phyloP scores from a whole-genome alignment of 2,888 invertebrate species.

The Trileptium ribeirensis region DNA sequence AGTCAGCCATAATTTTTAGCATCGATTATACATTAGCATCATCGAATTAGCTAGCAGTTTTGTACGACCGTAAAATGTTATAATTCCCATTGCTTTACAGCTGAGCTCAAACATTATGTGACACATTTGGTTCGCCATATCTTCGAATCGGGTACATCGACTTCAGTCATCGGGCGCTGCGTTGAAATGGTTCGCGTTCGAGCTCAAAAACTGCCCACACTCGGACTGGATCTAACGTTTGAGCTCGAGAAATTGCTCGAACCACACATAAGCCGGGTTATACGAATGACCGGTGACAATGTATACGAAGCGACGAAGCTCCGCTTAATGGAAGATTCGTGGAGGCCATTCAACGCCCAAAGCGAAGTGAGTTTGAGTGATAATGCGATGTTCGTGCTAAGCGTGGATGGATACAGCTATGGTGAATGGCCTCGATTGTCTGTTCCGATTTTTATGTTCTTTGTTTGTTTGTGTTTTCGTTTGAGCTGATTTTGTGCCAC shows the following conservation, averaged over 20 bases:
- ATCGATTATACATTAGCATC: too few species aligned
- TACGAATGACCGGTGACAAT: constrained; percentile 72
- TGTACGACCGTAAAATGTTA: too few species aligned
- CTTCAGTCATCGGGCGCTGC: constrained; percentile 22
- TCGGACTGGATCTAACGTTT: constrained; percentile 82
- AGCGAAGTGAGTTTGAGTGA: constrained; percentile 65
- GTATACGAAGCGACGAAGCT: constrained; percentile 72
- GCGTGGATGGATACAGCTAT: constrained; percentile 62
- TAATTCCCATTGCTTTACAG: too few species aligned
- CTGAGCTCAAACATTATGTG: constrained; percentile 44
- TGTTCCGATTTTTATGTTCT: too few species aligned
- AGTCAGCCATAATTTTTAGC: too few species aligned
- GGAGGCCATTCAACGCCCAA: constrained; percentile 71
- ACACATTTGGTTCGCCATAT: constrained; percentile 45
- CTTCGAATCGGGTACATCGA: constrained; percentile 34
- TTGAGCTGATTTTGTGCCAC: too few species aligned
- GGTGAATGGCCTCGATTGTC: too few species aligned
- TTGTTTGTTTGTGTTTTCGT: too few species aligned
- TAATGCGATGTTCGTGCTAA: constrained; percentile 64
- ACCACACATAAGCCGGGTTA: constrained; percentile 66
- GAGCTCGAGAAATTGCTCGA: constrained; percentile 78
- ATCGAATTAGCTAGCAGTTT: too few species aligned
- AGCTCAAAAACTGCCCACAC: constrained; percentile 56
- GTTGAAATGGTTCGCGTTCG: constrained; percentile 25
- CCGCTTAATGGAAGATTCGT: constrained; percentile 68